Evolutionary conservation across 2,797 vertebrate genomes (phyloP).

Genomic region (Pangasius larnaudii): DNA sequence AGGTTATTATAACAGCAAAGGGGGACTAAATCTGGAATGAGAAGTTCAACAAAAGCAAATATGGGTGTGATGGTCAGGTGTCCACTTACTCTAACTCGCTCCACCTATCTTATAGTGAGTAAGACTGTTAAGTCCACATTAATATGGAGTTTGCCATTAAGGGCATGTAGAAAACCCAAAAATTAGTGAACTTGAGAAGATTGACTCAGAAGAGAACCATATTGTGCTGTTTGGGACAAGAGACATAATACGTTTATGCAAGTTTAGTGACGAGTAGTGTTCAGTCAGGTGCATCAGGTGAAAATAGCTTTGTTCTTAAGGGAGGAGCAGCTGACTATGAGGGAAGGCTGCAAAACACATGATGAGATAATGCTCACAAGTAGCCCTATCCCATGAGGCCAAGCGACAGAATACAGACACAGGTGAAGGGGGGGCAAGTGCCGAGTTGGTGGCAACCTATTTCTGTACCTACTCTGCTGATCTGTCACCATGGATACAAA

Average conservation of each 20-base stretch:
- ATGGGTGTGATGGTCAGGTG: background rate
- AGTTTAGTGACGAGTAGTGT: conserved; percentile 1
- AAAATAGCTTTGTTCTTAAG: conserved; percentile 37
- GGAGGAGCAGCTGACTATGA: conserved; percentile 23
- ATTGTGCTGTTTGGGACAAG: background rate
- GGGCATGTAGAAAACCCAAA: background rate
- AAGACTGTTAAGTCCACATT: background rate
- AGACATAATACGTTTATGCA: background rate
- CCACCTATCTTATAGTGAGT: background rate
- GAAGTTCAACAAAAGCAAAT: too few species aligned
- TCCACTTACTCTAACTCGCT: background rate
- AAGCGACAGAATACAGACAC: conserved; percentile 33
- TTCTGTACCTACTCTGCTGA: conserved; percentile 53
- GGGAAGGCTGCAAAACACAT: conserved; percentile 27
- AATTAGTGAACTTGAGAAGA: background rate
- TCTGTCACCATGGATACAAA: conserved; percentile 57
- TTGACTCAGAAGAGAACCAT: background rate
- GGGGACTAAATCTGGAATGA: too few species aligned
- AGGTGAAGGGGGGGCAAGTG: conserved; percentile 40
- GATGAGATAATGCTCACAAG: conserved; percentile 52
- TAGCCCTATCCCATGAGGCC: conserved; percentile 40
- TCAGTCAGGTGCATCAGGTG: conserved; percentile 1
- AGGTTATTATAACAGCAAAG: too few species aligned
- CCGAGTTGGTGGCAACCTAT: conserved; percentile 45
- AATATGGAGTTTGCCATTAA: background rate